Conservation (phyloP, 2,797 vertebrate species). For the Zalophus californianus region DNA sequence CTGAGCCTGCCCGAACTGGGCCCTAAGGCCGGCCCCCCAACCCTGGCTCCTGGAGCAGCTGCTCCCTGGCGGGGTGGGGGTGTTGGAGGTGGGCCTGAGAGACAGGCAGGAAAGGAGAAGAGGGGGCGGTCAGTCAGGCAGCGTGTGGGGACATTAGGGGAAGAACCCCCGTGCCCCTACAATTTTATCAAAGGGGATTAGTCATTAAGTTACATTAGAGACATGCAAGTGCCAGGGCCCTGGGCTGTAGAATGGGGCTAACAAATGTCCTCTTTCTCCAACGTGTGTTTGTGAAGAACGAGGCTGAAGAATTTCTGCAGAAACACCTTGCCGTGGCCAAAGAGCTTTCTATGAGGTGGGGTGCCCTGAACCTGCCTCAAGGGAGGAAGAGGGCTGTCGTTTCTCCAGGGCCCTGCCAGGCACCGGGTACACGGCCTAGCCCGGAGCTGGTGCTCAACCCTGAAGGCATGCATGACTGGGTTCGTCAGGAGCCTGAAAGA, state of each 20-base stretch:
- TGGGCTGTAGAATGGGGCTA: no score
- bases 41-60: not conserved
- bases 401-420: not conserved
- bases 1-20: not conserved
- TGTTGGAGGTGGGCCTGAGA: not conserved
- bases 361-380: not conserved
- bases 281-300: not conserved
- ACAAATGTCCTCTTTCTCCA: not conserved
- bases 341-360: not conserved
- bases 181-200: not conserved
- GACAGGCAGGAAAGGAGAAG: not conserved
- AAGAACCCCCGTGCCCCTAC: not conserved
- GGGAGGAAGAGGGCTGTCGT: not conserved
- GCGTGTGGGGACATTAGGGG: not conserved
- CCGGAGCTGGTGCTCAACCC: not conserved
- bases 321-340: not conserved
- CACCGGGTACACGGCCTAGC: accelerated
- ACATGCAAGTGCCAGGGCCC: not conserved
- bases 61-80: not conserved
- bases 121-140: no score
- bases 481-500: not conserved
- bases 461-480: not conserved
- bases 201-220: not conserved
- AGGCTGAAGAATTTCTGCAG: not conserved
- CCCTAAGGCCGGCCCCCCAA: not conserved